These are phyloP conservation scores for Philotrypesis tridentata DNA, from an alignment of 1,140 invertebrate genomes.

Conservation along the genomic window DNA sequence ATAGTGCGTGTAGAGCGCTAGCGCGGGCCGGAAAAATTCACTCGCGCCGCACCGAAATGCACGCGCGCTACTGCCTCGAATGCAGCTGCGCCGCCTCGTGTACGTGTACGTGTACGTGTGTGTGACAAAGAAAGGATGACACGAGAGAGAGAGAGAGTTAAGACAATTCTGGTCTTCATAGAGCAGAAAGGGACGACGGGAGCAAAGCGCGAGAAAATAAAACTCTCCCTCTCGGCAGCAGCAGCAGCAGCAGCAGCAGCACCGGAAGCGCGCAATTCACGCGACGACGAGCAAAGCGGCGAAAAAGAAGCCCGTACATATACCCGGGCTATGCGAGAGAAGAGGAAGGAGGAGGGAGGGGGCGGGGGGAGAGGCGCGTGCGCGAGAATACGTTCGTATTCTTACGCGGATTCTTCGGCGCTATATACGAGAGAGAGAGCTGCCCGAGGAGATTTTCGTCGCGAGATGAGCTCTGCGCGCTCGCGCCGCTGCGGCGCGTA, in stretches of 20 bases:
- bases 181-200: background rate
- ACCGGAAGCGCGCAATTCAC: constrained; percentile 44
- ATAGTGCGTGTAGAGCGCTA: background rate
- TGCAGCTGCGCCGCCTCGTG: too few species aligned
- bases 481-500: too few species aligned
- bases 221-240: background rate
- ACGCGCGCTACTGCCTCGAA: too few species aligned
- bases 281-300: background rate
- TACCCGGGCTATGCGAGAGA: too few species aligned
- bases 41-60: too few species aligned
- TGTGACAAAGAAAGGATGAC: too few species aligned
- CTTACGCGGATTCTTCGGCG: constrained; percentile 42
- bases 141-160: background rate
- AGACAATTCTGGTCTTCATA: background rate
- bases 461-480: constrained; percentile 6
- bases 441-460: constrained; percentile 36
- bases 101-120: too few species aligned
- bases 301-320: background rate
- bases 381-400: constrained; percentile 50
- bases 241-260: background rate
- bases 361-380: background rate
- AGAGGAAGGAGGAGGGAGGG: too few species aligned
- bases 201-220: constrained; percentile 37
- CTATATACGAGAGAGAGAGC: too few species aligned
- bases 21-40: background rate